Base-by-base conservation (phyloP, 1,140 invertebrate species). In the Amphibalanus amphitrite region DNA sequence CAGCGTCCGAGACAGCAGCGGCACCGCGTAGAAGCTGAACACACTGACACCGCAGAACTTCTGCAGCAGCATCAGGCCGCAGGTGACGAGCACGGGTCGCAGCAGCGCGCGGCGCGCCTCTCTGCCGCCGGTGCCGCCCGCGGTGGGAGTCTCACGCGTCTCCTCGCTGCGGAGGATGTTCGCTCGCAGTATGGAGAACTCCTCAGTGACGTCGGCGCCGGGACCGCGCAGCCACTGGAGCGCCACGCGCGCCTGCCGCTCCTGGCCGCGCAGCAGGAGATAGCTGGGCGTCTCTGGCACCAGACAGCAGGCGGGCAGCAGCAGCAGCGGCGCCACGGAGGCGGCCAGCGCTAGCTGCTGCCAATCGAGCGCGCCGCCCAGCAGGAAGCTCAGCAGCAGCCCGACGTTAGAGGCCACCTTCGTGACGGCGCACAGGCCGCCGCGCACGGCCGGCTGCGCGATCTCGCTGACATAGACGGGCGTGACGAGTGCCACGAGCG, bases 391-490 rank as follows among this genome's bases (percentile, higher is more conserved):
- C 33, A 90, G 83, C 6, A 94, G 81, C 67, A 93, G 87, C 23
- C 93, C 93, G 38, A 92, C 83, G 76, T 92, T 90, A n/a, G 89
- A 88, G 30, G 88, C 85, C 64, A 93, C 86, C 81, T 95, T 94
- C 67, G 91, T 82, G 73, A 92, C 86, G 15, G 91, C 89, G 74
- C 90, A 92, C 28, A 95, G 82, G 73, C 89, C 88, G 1, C 92
- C 93, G 75, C 93, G 81, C 71, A 93, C 89, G 70, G 89, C 87
- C 25, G 91, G 89, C 47, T 91, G 87, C 23, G 92, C 89, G 75
- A 93, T 93, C 83, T 96, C 93, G 71, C 90, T 92, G 73, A 95
- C 87, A 81, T 95, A 95, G 71, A 94, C 88, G 25, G 90, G 89
- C 47, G 89, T 88, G 25, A 89, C 87, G 80, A 91, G 86, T 68